These are phyloP conservation scores for Zhuqinia jingwanae DNA, from an alignment of 2,888 invertebrate genomes.

Conservation along the genomic window DNA sequence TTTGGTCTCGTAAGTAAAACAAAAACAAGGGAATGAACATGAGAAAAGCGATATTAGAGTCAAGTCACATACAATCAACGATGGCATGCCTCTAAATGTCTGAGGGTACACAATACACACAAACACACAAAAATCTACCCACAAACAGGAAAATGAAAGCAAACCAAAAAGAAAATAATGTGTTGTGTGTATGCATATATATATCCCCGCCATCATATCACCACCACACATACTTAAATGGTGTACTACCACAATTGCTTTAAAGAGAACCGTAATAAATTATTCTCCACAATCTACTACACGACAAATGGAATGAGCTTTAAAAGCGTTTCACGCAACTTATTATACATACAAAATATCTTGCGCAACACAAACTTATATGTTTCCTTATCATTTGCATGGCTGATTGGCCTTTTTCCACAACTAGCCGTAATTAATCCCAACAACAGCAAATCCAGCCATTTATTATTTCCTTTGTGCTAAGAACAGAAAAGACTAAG, in stretches of 20 bases:
- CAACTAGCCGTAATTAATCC: conserved; percentile 72
- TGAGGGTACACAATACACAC: not conserved
- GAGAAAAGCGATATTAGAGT: conserved; percentile 39
- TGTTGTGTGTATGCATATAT: too few relatives aligned
- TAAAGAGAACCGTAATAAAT: conserved; percentile 71
- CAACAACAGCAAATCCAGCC: conserved; percentile 56
- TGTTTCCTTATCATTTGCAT: conserved; percentile 73
- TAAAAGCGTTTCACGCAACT: conserved; percentile 54
- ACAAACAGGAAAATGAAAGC: conserved; percentile 11
- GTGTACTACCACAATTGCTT: conserved; percentile 65
- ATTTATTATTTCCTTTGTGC: conserved; percentile 54
- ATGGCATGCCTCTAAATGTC: not conserved
- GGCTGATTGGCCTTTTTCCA: conserved; percentile 70
- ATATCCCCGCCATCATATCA: not conserved
- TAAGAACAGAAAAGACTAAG: too few relatives aligned
- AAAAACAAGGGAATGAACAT: conserved; percentile 51
- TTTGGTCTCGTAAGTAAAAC: conserved; percentile 27
- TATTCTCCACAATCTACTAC: conserved; percentile 70
- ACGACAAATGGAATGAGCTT: conserved; percentile 72
- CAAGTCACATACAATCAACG: conserved; percentile 55
- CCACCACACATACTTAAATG: conserved; percentile 55
- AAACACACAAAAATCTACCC: not conserved
- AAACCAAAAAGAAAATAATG: conserved; percentile 35
- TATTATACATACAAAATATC: conserved; percentile 5
- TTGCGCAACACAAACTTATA: conserved; percentile 23